These are phyloP conservation scores for Pseudomyrmex cubaensis DNA, from an alignment of 1,140 invertebrate genomes.

Conservation along the genomic window DNA sequence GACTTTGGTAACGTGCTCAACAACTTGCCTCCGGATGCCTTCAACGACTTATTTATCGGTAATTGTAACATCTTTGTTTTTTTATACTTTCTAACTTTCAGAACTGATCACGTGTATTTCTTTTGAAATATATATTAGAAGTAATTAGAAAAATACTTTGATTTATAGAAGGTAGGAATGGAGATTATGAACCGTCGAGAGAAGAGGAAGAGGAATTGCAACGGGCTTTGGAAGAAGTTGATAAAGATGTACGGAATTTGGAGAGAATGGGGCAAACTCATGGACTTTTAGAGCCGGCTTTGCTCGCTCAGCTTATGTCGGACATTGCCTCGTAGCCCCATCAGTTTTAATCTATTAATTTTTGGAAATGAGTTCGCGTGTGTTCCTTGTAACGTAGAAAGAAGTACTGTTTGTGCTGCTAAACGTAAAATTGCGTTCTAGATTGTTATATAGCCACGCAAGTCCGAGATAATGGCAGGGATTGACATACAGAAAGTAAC, in stretches of 20 bases:
- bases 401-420: constrained; percentile 78
- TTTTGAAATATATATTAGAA: not conserved
- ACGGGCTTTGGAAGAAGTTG: constrained; percentile 92
- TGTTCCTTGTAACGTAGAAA: constrained; percentile 75
- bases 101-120: constrained; percentile 2
- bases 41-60: constrained; percentile 95
- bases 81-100: constrained; percentile 38
- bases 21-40: constrained; percentile 95
- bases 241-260: constrained; percentile 91
- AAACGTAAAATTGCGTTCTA: constrained; percentile 77
- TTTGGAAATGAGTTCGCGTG: constrained; percentile 69
- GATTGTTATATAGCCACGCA: constrained; percentile 70
- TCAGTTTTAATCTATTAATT: constrained; percentile 67
- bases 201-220: constrained; percentile 94
- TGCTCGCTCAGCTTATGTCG: constrained; percentile 84
- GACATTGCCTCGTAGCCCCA: constrained; percentile 85
- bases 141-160: constrained; percentile 23
- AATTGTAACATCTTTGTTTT: constrained; percentile 76
- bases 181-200: constrained; percentile 89
- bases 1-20: constrained; percentile 95
- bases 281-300: constrained; percentile 85
- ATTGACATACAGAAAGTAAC: constrained; percentile 72
- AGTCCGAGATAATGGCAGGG: constrained; percentile 68
- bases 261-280: constrained; percentile 90
- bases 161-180: constrained; percentile 89